phyloP scores from a whole-genome alignment of 2,113 vertebrate genomes.

The Heptranchias perlo region DNA sequence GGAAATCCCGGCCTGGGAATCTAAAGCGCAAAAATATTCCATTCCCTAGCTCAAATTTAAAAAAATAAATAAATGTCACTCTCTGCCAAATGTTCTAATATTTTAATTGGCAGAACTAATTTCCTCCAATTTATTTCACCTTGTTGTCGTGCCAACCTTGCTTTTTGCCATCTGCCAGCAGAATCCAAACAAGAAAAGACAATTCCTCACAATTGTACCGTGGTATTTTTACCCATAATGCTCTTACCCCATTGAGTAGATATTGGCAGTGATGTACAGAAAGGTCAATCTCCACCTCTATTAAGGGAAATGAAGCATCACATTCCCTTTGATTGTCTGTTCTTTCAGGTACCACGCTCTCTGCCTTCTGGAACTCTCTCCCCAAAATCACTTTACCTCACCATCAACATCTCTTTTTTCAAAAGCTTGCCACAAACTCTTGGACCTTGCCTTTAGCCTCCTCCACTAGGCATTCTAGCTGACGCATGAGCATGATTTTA shows the following conservation, averaged over 20 bases:
- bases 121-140: neutral
- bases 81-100: neutral
- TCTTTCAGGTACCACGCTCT: neutral
- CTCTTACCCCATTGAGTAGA: neutral
- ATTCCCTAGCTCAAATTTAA: neutral
- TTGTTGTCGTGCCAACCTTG: neutral
- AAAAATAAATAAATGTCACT: neutral
- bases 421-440: neutral
- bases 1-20: neutral
- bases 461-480: neutral
- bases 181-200: neutral
- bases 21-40: neutral
- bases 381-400: neutral
- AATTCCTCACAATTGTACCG: neutral
- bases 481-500: neutral
- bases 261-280: neutral
- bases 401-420: neutral
- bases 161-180: neutral
- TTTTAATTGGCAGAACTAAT: slow-evolving; percentile 1
- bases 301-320: neutral
- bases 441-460: neutral
- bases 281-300: neutral
- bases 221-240: neutral
- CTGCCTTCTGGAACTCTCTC: neutral
- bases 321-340: neutral